A percentile compares a stretch with the other conserved stretches of the same genome.
Conservation (phyloP, 2,113 vertebrate genomes). For the Oncorhynchus clarkii region DNA sequence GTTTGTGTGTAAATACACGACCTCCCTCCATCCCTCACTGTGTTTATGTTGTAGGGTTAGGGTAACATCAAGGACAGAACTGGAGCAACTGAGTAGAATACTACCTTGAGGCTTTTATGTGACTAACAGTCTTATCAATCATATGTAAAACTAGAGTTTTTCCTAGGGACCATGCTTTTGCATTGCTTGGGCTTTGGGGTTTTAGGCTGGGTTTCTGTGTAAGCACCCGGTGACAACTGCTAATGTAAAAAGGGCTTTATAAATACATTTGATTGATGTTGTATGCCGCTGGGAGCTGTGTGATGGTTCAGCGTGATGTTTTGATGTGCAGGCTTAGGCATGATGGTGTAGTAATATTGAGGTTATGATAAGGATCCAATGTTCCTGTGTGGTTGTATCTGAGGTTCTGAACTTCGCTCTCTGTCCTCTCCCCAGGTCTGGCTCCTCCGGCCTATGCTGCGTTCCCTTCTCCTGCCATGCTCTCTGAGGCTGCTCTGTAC, state of each 20-base stretch:
- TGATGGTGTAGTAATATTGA: too few relatives aligned
- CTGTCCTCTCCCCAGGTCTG: slow-evolving; percentile 76
- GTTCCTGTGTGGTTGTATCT: too few relatives aligned
- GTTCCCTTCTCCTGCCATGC: slow-evolving; percentile 84
- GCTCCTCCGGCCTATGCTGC: slow-evolving; percentile 91
- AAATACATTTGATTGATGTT: too few relatives aligned
- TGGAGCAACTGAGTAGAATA: not conserved
- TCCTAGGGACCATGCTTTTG: too few relatives aligned
- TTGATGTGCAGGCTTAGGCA: not conserved
- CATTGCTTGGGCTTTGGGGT: too few relatives aligned
- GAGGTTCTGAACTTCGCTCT: not conserved
- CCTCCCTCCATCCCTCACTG: slow-evolving; percentile 3
- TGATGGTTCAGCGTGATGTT: not conserved
- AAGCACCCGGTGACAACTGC: too few relatives aligned
- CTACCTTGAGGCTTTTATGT: not conserved
- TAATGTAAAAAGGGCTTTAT: too few relatives aligned
- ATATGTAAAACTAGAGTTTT: too few relatives aligned
- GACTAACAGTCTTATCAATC: too few relatives aligned
- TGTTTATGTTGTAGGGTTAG: slow-evolving; percentile 24
- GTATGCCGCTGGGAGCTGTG: not conserved
- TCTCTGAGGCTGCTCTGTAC: slow-evolving; percentile 87
- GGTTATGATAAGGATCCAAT: too few relatives aligned
- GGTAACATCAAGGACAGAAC: slow-evolving; percentile 30
- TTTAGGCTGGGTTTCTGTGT: too few relatives aligned
- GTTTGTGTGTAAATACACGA: slow-evolving; percentile 59